Conservation (phyloP, 1,140 invertebrate species). For the Drosophila bocqueti region DNA sequence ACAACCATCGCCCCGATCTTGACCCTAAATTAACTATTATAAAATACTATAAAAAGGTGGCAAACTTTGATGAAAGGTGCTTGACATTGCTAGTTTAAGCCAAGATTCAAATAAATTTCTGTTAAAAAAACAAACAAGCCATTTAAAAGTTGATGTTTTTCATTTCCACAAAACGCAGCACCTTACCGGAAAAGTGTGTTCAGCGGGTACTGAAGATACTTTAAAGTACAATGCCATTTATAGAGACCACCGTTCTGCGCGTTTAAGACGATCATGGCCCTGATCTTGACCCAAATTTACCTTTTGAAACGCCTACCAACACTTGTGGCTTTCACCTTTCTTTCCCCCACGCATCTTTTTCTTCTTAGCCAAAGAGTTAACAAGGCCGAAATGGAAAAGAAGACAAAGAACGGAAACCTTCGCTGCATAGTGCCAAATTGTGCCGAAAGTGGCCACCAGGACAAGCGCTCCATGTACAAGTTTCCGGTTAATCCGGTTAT, state of each 20-base stretch:
- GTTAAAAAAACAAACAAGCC: background rate
- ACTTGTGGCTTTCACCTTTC: slow-evolving; percentile 38
- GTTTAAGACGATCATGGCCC: background rate
- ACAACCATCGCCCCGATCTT: background rate
- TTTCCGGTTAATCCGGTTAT: slow-evolving; percentile 32
- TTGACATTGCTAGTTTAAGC: slow-evolving; percentile 1
- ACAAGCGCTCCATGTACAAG: slow-evolving; percentile 33
- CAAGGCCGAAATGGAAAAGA: slow-evolving; percentile 4
- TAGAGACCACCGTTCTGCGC: background rate
- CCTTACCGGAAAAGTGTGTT: no score
- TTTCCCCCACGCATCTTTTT: slow-evolving; percentile 16
- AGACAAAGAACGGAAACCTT: slow-evolving; percentile 18
- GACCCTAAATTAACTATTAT: background rate
- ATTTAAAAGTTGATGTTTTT: background rate
- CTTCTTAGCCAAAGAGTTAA: background rate
- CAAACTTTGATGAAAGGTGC: background rate
- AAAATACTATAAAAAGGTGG: background rate
- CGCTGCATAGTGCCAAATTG: slow-evolving; percentile 28
- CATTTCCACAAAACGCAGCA: background rate
- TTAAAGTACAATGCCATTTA: no score
- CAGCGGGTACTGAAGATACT: no score
- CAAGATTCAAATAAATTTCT: slow-evolving; percentile 12
- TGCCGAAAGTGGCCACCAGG: slow-evolving; percentile 26
- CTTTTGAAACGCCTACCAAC: slow-evolving; percentile 33
- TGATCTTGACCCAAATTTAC: slow-evolving; percentile 29